Conservation (phyloP, 1,140 invertebrate species). For the Panagrolaimus sp. region DNA sequence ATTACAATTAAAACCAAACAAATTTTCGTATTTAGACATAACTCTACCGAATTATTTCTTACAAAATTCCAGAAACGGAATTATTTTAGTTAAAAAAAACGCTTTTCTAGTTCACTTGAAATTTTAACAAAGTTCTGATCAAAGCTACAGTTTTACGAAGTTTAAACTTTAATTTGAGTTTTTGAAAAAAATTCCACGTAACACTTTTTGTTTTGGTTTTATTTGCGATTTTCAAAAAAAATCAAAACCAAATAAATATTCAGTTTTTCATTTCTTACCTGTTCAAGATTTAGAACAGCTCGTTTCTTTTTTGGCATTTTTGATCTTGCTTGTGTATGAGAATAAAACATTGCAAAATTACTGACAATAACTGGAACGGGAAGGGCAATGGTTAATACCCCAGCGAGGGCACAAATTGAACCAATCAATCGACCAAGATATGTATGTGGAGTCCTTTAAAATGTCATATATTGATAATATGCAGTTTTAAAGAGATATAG, state of each 20-base stretch:
- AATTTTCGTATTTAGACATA: too few relatives aligned
- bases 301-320: conserved; percentile 59
- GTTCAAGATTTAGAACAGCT: conserved; percentile 55
- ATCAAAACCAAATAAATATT: too few relatives aligned
- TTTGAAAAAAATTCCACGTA: neutral
- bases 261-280: conserved; percentile 17
- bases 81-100: too few relatives aligned
- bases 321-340: conserved; percentile 76
- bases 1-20: too few relatives aligned
- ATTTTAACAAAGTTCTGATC: neutral
- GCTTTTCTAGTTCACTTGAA: too few relatives aligned
- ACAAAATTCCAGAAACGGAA: too few relatives aligned
- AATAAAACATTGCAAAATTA: conserved; percentile 99
- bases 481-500: too few relatives aligned
- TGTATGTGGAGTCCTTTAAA: conserved; percentile 62
- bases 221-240: neutral
- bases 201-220: neutral
- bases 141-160: neutral
- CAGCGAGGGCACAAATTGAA: conserved; percentile 81
- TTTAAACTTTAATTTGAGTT: neutral
- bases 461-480: too few relatives aligned
- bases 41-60: too few relatives aligned
- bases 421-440: conserved; percentile 73
- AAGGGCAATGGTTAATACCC: conserved; percentile 82
- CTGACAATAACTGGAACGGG: conserved; percentile 97